Base-by-base conservation (phyloP, 1,140 invertebrate species). In the Chironomus tepperi region DNA sequence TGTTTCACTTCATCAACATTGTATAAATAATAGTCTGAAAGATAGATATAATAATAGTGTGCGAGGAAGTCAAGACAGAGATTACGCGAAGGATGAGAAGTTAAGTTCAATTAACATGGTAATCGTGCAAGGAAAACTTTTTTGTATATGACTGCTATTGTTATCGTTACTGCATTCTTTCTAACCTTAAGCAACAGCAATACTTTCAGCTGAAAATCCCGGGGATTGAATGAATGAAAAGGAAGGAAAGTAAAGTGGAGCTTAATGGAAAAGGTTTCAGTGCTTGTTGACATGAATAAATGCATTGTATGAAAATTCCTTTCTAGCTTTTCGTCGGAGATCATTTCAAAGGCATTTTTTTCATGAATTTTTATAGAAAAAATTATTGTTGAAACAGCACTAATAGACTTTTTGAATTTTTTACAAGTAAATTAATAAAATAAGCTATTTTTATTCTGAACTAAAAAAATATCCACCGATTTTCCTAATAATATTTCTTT, bases 101-200 rank as follows among this genome's bases (percentile, higher is more conserved):
- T 70, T 70, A 19, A 70, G 16, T 70, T 70, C 65, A 70, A 70
- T 70, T 70, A 70, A 70, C 65, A 70, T 70, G 65, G 65, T 70
- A 70, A 70, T 70, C 65, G 10, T 19, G 47, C 47, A 57, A 57
- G 47, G 12, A 15, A 57, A 57, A 57, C 12, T 57, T 57, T 57
- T 57, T 34, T 34, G 24, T 34, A 34, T 34, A 34, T 34, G 24
- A 34, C 24, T 34, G 24, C 24, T 34, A 34, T 34, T 34, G 24
- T 34, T 34, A 34, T 34, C 24, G 24, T 34, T 34, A 34, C 2
- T 34, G 24, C 24, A 34, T 34, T 34, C 24, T 34, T 34, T 34
- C 24, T 34, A 34, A 34, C 24, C 24, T 34, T 34, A 34, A 34
- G 24, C 24, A 34, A 34, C n/a, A 57, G 12, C n/a, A 57, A 12